Base-by-base conservation (phyloP, 2,888 invertebrate genomes). In the Lapara coniferarum region DNA sequence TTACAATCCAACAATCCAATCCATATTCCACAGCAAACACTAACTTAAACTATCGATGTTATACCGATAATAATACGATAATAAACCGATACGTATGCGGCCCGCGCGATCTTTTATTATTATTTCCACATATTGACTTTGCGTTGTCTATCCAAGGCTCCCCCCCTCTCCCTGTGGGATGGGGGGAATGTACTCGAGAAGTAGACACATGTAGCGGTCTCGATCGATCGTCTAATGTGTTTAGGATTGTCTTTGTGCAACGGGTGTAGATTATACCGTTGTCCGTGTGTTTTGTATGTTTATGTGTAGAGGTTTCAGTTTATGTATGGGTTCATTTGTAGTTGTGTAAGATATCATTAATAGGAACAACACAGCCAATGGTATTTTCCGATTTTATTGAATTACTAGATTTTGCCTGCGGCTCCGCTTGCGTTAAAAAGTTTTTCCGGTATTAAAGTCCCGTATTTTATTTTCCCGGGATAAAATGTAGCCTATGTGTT, bases 101-200 rank as follows among this genome's bases (percentile, higher is more conserved):
- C 76, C 71, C 79, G 86, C 88, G 86, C 83, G 78, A 82, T 81
- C 86, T 89, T 91, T 91, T 93, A 92, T 91, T 91, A 91, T 93
- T 91, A 91, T 92, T 89, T 89, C 92, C 91, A 88, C 93, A 92
- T 93, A 93, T 92, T 90, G 91, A 91, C 89, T 90, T 88, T 86
- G 85, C 89, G 85, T 85, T 89, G 90, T 88, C 89, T 89, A 85
- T 87, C 76, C 78, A 80, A 70, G 74, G 75, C 77, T 71, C 74
- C 59, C 59, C 72, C 73, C 75, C 69, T 55, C 68, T 68, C 67
- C 68, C 68, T 44, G 69, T 25, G 68, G 72, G 73, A 74, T 66
- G 71, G 71, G 66, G 6, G 30, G 75, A 75, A 81, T 84, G 85
- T 84, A 84, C 80, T 86, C 83, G 81, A 81, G 77, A 81, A 81